Evolutionary conservation across 1,140 invertebrate genomes (phyloP).

Genomic region (Plodia interpunctella): DNA sequence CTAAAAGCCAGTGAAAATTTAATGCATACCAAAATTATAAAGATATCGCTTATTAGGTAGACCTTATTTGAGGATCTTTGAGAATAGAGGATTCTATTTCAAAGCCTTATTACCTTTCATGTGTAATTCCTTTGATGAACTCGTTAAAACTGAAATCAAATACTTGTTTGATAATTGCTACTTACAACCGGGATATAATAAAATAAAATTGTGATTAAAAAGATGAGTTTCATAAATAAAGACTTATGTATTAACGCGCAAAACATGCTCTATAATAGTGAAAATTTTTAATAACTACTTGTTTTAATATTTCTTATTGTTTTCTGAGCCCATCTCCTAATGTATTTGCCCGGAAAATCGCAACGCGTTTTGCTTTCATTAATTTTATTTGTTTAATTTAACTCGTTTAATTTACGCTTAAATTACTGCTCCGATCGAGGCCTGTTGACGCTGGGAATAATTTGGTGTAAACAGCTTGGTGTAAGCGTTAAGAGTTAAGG

Average conservation of each 20-base stretch:
- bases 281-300: neutral
- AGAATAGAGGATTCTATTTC: neutral
- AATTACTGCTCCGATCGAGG: constrained; percentile 39
- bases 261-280: neutral
- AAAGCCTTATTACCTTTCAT: neutral
- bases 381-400: constrained; percentile 53
- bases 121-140: neutral
- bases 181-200: no score
- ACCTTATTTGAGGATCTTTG: neutral
- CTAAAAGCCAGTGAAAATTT: constrained; percentile 61
- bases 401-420: constrained; percentile 51
- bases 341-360: constrained; percentile 39
- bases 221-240: neutral
- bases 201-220: no score
- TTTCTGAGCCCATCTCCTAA: constrained; percentile 26
- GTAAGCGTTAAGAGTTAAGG: constrained; percentile 29
- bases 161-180: constrained; percentile 24
- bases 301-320: constrained; percentile 22
- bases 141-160: constrained; percentile 18
- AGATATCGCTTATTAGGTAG: neutral
- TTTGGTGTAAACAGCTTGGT: constrained; percentile 17
- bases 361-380: constrained; percentile 45
- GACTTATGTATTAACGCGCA: neutral
- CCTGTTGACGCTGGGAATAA: constrained; percentile 11
- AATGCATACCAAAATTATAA: constrained; percentile 31